Evolutionary conservation across 1,140 invertebrate species (phyloP).

Genomic region (Neodiprion virginianus): DNA sequence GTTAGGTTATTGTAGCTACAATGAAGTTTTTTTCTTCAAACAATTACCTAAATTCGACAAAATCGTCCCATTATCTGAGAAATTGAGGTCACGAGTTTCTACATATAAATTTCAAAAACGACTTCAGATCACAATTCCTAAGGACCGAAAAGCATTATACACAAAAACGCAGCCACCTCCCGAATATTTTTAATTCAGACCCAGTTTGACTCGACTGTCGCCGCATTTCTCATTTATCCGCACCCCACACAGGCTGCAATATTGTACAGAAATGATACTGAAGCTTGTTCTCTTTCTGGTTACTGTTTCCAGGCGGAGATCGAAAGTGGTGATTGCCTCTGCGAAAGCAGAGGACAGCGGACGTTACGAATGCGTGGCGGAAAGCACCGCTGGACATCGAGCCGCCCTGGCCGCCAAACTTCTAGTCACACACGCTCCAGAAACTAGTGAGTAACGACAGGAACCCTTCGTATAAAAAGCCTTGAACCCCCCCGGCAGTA

Average conservation of each 20-base stretch:
- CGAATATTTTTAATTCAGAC: neutral
- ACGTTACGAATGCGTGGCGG: constrained; percentile 76
- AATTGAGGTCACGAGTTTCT: no score
- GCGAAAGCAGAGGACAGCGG: constrained; percentile 74
- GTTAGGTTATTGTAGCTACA: no score
- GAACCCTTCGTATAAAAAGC: neutral
- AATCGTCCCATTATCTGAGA: no score
- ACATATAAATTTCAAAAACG: no score
- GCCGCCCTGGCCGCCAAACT: constrained; percentile 65
- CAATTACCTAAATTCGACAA: no score
- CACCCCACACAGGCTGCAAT: constrained; percentile 6
- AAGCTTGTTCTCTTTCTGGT: neutral
- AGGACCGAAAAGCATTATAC: no score
- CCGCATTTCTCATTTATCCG: neutral
- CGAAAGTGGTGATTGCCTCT: constrained; percentile 76
- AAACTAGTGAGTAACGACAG: constrained; percentile 60
- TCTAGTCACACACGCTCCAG: constrained; percentile 64
- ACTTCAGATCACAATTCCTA: no score
- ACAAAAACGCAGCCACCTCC: no score
- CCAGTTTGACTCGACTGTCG: constrained; percentile 6
- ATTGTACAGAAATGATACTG: neutral
- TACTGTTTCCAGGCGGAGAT: constrained; percentile 70
- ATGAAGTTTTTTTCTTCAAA: no score
- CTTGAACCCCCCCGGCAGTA: neutral
- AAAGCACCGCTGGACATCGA: constrained; percentile 64